Percentiles rank a stretch among this genome's conserved stretches.
Conservation (phyloP, 2,888 invertebrate species). For the Caenorhabditis sp. region DNA sequence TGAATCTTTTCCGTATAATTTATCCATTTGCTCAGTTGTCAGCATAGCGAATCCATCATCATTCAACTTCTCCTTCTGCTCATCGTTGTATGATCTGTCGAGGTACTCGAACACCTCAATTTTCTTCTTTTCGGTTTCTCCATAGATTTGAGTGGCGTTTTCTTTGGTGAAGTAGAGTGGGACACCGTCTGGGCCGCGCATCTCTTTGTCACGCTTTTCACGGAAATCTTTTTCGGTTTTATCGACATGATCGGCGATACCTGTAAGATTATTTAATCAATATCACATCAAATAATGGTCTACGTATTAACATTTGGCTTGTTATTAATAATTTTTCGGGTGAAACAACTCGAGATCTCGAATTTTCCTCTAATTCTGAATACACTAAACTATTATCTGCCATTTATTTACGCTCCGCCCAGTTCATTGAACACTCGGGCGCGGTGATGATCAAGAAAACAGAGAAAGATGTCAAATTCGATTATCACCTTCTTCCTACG, state of each 20-base stretch:
- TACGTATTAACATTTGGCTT: too few species aligned
- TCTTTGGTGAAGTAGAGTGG: constrained; percentile 53
- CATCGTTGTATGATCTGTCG: constrained; percentile 57
- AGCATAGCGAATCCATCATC: constrained; percentile 60
- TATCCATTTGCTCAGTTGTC: constrained; percentile 56
- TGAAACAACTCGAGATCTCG: too few species aligned
- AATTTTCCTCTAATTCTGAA: too few species aligned
- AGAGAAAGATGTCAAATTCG: neutral
- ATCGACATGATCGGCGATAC: constrained; percentile 44
- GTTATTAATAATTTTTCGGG: too few species aligned
- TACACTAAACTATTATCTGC: too few species aligned
- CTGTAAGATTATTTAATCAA: constrained; percentile 33
- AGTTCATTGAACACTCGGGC: neutral
- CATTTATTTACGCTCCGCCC: too few species aligned
- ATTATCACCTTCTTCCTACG: neutral
- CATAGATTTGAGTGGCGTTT: constrained; percentile 45
- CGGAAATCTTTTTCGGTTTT: constrained; percentile 30
- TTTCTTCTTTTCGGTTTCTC: constrained; percentile 58
- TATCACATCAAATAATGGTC: too few species aligned
- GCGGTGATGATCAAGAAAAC: neutral
- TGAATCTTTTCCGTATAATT: constrained; percentile 62
- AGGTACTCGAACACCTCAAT: constrained; percentile 64
- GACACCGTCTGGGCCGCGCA: constrained; percentile 41
- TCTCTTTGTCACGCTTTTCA: constrained; percentile 35
- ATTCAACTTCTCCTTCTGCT: constrained; percentile 62